Conservation (phyloP, 2,888 invertebrate species). For the Trimorus sp. region DNA sequence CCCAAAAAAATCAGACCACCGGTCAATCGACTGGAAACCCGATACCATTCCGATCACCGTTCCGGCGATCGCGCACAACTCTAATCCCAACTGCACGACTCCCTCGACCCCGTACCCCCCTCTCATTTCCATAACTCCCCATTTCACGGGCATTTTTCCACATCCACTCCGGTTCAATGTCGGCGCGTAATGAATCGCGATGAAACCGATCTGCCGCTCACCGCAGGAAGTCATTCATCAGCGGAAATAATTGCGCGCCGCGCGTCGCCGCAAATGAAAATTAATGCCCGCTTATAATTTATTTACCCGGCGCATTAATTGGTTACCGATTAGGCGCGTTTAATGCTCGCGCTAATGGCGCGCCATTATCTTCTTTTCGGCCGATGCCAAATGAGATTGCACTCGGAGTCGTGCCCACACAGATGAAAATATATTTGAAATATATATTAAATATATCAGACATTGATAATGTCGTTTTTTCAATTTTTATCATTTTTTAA, state of each 20-base stretch:
- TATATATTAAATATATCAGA: no score
- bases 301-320: conserved; percentile 52
- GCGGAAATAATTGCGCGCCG: conserved; percentile 44
- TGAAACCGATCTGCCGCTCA: conserved; percentile 50
- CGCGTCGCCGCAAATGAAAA: conserved; percentile 38
- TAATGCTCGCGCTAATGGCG: conserved; percentile 9
- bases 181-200: conserved; percentile 46
- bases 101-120: no score
- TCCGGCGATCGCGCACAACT: no score
- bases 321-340: conserved; percentile 39
- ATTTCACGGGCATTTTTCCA: conserved; percentile 26
- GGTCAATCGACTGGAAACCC: no score
- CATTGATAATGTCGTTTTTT: no score
- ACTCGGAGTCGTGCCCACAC: conserved; percentile 22
- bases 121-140: conserved; percentile 41
- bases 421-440: no score
- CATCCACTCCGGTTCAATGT: conserved; percentile 36
- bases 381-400: conserved; percentile 19
- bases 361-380: not conserved
- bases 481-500: no score
- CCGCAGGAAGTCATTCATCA: conserved; percentile 54
- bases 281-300: conserved; percentile 51
- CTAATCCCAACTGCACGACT: no score
- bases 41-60: no score
- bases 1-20: no score